Percentiles rank a stretch among this genome's conserved stretches.
Conservation (phyloP, 2,797 vertebrate genomes). For the Channallabes apus region DNA sequence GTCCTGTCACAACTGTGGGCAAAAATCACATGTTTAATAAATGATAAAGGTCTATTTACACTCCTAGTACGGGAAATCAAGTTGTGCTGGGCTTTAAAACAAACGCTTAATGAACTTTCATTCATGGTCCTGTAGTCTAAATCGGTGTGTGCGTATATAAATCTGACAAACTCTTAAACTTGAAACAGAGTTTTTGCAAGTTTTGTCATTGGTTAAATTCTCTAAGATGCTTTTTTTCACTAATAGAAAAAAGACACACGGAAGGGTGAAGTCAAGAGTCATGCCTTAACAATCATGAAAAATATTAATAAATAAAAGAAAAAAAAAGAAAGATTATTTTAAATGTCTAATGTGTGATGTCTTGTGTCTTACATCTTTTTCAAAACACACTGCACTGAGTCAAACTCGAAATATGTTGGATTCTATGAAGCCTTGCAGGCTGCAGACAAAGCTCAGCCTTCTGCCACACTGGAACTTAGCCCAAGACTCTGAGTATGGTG, state of each 20-base stretch:
- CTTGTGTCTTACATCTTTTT: not conserved
- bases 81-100: not conserved
- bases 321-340: not conserved
- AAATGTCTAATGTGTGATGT: not conserved
- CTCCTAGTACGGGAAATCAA: not conserved
- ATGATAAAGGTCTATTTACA: not conserved
- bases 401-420: slow-evolving; percentile 34
- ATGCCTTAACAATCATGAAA: not conserved
- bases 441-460: slow-evolving; percentile 46
- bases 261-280: not conserved
- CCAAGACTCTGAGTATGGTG: slow-evolving; percentile 24
- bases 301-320: not conserved
- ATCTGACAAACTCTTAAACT: not conserved
- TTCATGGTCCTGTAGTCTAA: not conserved
- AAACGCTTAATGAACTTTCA: not conserved
- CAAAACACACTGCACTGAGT: not conserved
- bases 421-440: slow-evolving; percentile 29
- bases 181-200: not conserved
- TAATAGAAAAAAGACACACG: not conserved
- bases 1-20: not conserved
- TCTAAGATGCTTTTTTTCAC: not conserved
- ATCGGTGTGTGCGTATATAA: not conserved
- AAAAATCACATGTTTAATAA: not conserved
- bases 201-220: not conserved
- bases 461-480: slow-evolving; percentile 44